Evolutionary conservation across 2,113 vertebrate genomes (phyloP), one percentile per base, ranked within the genome.

Genomic region (Salvelinus sp.): DNA sequence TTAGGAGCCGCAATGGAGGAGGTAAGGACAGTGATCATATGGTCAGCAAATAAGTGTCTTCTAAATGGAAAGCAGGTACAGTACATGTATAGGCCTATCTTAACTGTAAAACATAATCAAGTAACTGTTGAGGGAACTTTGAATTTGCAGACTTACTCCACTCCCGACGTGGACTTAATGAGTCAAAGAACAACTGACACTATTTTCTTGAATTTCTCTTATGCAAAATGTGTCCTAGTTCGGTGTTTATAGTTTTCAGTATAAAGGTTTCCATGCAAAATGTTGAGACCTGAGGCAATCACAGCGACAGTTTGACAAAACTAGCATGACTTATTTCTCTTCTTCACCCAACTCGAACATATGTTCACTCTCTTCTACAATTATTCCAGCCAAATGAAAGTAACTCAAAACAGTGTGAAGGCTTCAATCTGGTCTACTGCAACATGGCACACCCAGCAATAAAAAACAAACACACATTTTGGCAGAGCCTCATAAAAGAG

Each of bases 251-350:
- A 44, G 38, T 44, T 44, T 10, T 0, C 13, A 28, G 72, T 76
- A 70, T 38, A 81, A 88, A 83, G 75, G 82, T 2, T 18, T 27
- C 71, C n/a, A 68, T 65, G 68, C 47, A 70, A 81, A 75, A 72
- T 72, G 12, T 10, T 44, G 38, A 44, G 9, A 44, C 38, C 38
- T 44, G 64, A 66, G 4, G 12, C 6, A 65, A 16, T 14, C 22
- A 27, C 63, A 10, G 7, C 38, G 38, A 33, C 7, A 65, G 23
- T 0, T 65, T 65, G 10, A 23, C 63, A 58, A 23, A 18, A 44
- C 7, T 44, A 62, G 58, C 7, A 62, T 30, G 13, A 71, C 28
- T 57, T 25, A 30, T 25, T 28, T 57, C 25, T 25, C 25, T 23
- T 54, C 69, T 5, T n/a, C 27, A 1, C 27, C 4, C 9, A 62